A percentile compares a stretch with the other conserved stretches of the same genome.
Evolutionary conservation across 2,113 vertebrate genomes (phyloP).

Genomic region (Psittacara wagleri): DNA sequence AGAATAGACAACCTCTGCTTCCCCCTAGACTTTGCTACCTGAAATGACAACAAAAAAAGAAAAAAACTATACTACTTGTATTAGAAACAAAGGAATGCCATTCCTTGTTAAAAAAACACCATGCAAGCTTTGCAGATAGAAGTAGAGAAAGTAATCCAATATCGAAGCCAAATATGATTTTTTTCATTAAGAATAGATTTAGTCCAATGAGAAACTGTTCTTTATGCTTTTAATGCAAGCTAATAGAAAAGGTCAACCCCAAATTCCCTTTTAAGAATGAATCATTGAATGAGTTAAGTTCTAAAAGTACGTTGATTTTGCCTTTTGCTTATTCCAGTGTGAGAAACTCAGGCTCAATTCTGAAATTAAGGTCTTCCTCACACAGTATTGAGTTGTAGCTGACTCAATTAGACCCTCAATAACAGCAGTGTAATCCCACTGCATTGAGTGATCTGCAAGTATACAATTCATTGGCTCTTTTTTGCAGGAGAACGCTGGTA

Average conservation of each 20-base stretch:
- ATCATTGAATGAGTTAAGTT: background rate
- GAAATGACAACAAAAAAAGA: background rate
- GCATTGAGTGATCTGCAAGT: background rate
- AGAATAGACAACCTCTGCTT: background rate
- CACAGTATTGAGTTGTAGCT: background rate
- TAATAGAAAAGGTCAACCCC: background rate
- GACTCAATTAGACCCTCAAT: background rate
- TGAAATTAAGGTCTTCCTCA: background rate
- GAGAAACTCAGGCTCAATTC: background rate
- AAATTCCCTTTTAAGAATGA: background rate
- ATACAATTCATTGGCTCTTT: background rate
- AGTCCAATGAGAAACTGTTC: background rate
- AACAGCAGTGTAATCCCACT: background rate
- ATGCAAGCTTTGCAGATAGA: background rate
- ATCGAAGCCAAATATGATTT: background rate
- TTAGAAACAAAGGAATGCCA: background rate
- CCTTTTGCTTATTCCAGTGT: background rate
- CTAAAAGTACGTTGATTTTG: background rate
- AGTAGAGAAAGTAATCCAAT: background rate
- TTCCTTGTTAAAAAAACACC: background rate
- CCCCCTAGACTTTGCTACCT: background rate
- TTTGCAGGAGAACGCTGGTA: background rate
- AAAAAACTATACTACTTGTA: background rate
- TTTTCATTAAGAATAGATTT: background rate
- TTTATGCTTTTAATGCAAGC: background rate